Percentiles rank a stretch among this genome's conserved stretches.
These are phyloP conservation scores for Clostera curtula DNA, from an alignment of 2,888 invertebrate genomes.

Conservation along the genomic window DNA sequence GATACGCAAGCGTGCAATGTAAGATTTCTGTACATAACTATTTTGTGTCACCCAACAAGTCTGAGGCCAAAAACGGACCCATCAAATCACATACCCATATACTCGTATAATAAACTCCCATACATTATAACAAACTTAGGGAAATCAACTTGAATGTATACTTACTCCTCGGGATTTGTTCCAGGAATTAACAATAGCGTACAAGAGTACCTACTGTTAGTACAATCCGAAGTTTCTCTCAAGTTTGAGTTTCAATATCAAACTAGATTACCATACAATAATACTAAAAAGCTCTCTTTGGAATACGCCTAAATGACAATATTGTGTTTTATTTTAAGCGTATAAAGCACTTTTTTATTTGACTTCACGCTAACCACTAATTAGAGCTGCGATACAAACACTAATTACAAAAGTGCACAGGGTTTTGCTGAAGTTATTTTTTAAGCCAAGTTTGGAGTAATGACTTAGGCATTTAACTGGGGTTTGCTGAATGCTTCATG, in stretches of 20 bases:
- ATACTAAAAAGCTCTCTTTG: slow-evolving; percentile 15
- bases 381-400: slow-evolving; percentile 33
- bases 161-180: slow-evolving; percentile 11
- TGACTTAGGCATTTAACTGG: slow-evolving; percentile 12
- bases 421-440: slow-evolving; percentile 21
- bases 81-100: too few species aligned
- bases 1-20: too few species aligned
- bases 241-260: slow-evolving; percentile 23
- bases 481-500: slow-evolving; percentile 1
- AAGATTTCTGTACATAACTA: too few species aligned
- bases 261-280: slow-evolving; percentile 22
- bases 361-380: slow-evolving; percentile 26
- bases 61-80: too few species aligned
- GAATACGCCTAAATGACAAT: slow-evolving; percentile 9
- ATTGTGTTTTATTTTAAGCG: slow-evolving; percentile 19
- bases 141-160: slow-evolving; percentile 3
- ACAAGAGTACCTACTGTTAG: slow-evolving; percentile 9
- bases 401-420: slow-evolving; percentile 33
- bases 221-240: slow-evolving; percentile 17
- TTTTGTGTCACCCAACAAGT: too few species aligned
- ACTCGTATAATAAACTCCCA: slow-evolving; percentile 7
- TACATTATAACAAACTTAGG: too few species aligned
- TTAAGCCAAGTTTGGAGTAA: slow-evolving; percentile 15
- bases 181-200: slow-evolving; percentile 12
- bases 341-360: slow-evolving; percentile 26